Base-by-base conservation (phyloP, 2,888 invertebrate genomes). In the Pristionchus entomophagus region DNA sequence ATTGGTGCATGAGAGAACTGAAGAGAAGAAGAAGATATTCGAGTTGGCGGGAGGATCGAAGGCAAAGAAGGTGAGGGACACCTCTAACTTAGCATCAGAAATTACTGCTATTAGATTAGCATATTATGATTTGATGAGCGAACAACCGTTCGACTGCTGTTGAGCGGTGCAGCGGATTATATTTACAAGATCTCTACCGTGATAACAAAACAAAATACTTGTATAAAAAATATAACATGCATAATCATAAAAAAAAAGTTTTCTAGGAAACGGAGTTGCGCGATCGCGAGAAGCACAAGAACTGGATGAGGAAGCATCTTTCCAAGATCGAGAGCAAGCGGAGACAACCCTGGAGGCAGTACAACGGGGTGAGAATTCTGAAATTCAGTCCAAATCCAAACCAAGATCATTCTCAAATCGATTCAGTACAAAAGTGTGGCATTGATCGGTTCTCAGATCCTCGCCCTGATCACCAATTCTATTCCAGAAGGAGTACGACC, bases 11-110 rank as follows among this genome's bases (percentile, higher is more conserved):
- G 93, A 98, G 94, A 95, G 97, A 86, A 97, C 97, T 0, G 98
- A 97, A 94, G 97, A 97, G 93, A 95, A 97, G 86, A 95, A 97
- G 89, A 98, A 97, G 95, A 96, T 97, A 95, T 97, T 97, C 92
- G 96, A 96, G 94, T 95, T 97, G 91, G 97, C 96, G 0, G 97
- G 94, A 78, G 89, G 90, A 53, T 35, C 59, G 6, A 91, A 91
- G 53, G 88, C 84, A 6, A 89, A 89, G 59, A 91, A 91, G 77
- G 87, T 81, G 17, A 2, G 83, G 14, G 10, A n/a, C n/a, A n/a
- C n/a, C n/a, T n/a, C n/a, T n/a, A n/a, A n/a, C n/a, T n/a, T n/a
- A n/a, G n/a, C n/a, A n/a, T n/a, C n/a, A n/a, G n/a, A n/a, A n/a
- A n/a, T n/a, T n/a, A n/a, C n/a, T n/a, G n/a, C n/a, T n/a, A n/a